A percentile compares a stretch with the other conserved stretches of the same genome.
Evolutionary conservation across 2,113 vertebrate genomes (phyloP).

Genomic region (Sprattus sprattus): DNA sequence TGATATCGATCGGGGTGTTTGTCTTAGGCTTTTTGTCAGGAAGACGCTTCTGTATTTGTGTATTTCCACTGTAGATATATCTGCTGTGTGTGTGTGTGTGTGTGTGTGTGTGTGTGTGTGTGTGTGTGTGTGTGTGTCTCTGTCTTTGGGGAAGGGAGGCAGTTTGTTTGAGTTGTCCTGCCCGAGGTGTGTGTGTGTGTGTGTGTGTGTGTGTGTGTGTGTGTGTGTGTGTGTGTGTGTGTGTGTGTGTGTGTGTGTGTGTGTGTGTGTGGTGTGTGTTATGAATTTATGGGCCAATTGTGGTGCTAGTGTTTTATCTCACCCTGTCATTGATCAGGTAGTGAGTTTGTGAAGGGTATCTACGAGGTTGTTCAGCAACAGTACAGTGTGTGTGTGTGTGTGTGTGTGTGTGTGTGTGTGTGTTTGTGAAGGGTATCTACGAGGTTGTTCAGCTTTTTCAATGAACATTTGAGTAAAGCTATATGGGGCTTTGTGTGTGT

Average conservation of each 20-base stretch:
- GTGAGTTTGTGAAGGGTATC: not conserved
- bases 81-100: not conserved
- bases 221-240: not conserved
- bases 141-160: too few species aligned
- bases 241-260: not conserved
- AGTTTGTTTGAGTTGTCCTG: too few species aligned
- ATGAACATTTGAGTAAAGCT: not conserved
- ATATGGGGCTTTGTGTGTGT: not conserved
- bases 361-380: not conserved
- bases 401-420: too few species aligned
- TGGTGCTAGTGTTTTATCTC: not conserved
- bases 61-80: constrained; percentile 8
- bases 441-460: too few species aligned
- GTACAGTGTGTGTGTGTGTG: too few species aligned
- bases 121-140: not conserved
- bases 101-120: not conserved
- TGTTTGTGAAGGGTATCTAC: not conserved
- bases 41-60: not conserved
- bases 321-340: not conserved
- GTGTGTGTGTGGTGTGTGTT: not conserved
- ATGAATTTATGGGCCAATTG: not conserved
- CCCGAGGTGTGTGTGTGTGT: not conserved
- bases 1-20: not conserved
- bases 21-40: not conserved
- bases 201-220: not conserved